Percentiles rank a stretch among this genome's conserved stretches.
Evolutionary conservation across 2,113 vertebrate species (phyloP).

Genomic region (Marmota monax): DNA sequence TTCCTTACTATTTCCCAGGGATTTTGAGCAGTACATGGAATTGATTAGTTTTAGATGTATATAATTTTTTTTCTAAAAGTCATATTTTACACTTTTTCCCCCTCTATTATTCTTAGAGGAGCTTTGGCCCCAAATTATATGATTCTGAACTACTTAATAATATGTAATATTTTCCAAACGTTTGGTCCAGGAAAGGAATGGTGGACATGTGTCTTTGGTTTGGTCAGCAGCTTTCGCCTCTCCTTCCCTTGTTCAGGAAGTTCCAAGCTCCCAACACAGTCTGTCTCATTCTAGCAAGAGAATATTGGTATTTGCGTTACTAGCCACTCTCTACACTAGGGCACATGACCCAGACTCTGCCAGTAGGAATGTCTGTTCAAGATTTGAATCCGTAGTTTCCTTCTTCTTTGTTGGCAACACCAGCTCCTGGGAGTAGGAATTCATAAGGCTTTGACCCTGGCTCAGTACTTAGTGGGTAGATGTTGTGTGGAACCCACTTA

Average conservation of each 20-base stretch:
- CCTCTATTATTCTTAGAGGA: background rate
- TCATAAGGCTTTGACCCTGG: background rate
- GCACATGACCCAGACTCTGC: background rate
- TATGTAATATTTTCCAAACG: slow-evolving; percentile 21
- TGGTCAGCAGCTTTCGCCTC: background rate
- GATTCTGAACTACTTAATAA: background rate
- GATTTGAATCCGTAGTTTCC: slow-evolving; percentile 34
- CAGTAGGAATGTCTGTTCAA: background rate
- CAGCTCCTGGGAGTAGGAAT: background rate
- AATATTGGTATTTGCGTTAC: background rate
- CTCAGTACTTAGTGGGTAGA: background rate
- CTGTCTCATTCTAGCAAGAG: background rate
- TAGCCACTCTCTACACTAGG: background rate
- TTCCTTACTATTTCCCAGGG: background rate
- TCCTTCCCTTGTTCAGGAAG: background rate
- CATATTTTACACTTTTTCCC: background rate
- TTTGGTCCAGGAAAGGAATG: background rate
- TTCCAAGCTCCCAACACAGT: background rate
- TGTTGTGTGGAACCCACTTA: slow-evolving; percentile 31
- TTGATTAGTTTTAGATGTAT: background rate
- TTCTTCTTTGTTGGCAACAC: background rate
- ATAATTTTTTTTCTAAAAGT: background rate
- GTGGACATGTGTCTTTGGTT: background rate
- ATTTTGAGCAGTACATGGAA: background rate
- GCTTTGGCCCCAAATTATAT: background rate